Percentiles rank a stretch among this genome's conserved stretches.
Evolutionary conservation across 2,888 invertebrate genomes (phyloP).

Genomic region (Scrobipalpa atriplicella): DNA sequence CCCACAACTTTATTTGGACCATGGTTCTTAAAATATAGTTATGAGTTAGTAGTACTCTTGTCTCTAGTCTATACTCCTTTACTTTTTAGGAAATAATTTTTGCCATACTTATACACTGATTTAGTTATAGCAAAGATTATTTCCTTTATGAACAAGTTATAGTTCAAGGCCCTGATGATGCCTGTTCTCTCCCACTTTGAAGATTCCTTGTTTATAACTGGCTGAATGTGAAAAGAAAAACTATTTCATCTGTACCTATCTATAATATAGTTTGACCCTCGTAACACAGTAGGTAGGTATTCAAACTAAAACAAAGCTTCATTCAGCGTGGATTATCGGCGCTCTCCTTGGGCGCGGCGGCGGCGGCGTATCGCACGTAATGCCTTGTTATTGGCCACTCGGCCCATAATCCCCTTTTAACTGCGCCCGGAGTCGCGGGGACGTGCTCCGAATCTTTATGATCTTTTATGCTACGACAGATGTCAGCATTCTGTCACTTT

Average conservation of each 20-base stretch:
- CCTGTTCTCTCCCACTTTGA: too few relatives aligned
- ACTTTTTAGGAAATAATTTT: too few relatives aligned
- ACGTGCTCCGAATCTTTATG: conserved; percentile 71
- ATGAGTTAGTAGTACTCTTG: too few relatives aligned
- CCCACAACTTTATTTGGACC: too few relatives aligned
- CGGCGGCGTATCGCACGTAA: conserved; percentile 53
- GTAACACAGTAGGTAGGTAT: conserved; percentile 32
- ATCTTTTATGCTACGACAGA: conserved; percentile 36
- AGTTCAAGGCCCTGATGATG: too few relatives aligned
- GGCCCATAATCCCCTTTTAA: conserved; percentile 80
- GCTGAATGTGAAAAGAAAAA: too few relatives aligned
- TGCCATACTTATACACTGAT: too few relatives aligned
- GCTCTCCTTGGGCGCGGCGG: conserved; percentile 41
- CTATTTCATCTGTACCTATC: neutral
- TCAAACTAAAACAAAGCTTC: conserved; percentile 50
- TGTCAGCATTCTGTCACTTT: conserved; percentile 34
- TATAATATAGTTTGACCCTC: neutral
- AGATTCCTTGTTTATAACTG: too few relatives aligned
- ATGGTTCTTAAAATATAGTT: too few relatives aligned
- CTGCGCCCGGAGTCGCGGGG: conserved; percentile 61
- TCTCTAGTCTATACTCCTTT: too few relatives aligned
- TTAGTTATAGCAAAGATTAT: too few relatives aligned
- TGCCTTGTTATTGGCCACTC: conserved; percentile 74
- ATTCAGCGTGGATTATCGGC: conserved; percentile 61
- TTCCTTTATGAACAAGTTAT: too few relatives aligned